Base-by-base conservation (phyloP, 1,140 invertebrate genomes). In the Zaprionus ornatus region DNA sequence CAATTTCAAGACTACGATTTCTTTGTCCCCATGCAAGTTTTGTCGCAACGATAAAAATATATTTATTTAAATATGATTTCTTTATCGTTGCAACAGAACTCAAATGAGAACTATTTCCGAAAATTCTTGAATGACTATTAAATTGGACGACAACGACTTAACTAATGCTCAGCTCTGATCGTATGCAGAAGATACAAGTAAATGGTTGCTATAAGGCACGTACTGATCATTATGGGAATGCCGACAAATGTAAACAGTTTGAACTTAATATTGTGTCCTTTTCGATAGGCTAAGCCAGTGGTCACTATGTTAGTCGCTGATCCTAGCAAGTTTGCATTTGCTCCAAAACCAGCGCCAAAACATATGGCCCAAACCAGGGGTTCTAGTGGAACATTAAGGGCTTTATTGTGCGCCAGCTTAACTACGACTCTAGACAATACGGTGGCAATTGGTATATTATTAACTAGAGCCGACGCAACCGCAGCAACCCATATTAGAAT, bases 301-400 rank as follows among this genome's bases (percentile, higher is more conserved):
- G 95, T 96, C 0, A 97, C 95, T 4, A 97, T 95, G 92, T 97
- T 97, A 1, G 96, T 95, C 1, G 96, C 96, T 10, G 96, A 95
- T 40, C 96, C 96, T 88, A 97, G 96, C 19, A 97, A 82, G 13
- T 96, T 96, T 23, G 96, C 96, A 93, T 97, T 96, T 55, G 96
- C 96, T 91, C 96, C 96, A 64, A 97, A 93, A 91, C 96, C 96
- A 29, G 95, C 95, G 1, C 96, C 96, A 74, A 96, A 95, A 1
- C 96, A 94, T 3, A 97, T 82, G 1, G 96, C 95, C 94, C 96
- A 96, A 35, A 97, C 92, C 4, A 97, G 83, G 0, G 96, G 96
- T 29, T 94, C 92, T 6, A 96, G 77, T 0, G 96, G 95, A 10
- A 97, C 79, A n/a, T 93, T 68, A 2, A 96, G 82, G 3, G 94